phyloP scores from a whole-genome alignment of 2,888 invertebrate species.

The Pheosia tremula region DNA sequence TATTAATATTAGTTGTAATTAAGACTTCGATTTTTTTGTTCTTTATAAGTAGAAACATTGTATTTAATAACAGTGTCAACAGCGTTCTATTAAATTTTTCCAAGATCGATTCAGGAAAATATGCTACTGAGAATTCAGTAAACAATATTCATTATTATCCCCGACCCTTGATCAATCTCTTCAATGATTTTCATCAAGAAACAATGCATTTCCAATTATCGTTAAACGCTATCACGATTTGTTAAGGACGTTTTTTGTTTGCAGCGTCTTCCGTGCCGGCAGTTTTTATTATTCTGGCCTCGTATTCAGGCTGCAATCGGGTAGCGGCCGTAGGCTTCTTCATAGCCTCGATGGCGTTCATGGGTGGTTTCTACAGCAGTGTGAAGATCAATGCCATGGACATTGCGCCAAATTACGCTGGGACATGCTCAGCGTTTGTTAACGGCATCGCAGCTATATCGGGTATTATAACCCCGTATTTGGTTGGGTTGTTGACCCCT shows the following conservation, averaged over 20 bases:
- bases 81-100: too few relatives aligned
- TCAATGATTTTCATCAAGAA: slow-evolving; percentile 22
- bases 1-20: too few relatives aligned
- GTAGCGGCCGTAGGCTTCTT: slow-evolving; percentile 79
- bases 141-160: slow-evolving; percentile 12
- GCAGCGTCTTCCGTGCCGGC: slow-evolving; percentile 87
- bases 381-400: slow-evolving; percentile 88
- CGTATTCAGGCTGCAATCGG: slow-evolving; percentile 85
- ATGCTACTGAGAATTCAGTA: not conserved
- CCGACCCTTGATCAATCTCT: not conserved
- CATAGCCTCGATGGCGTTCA: slow-evolving; percentile 86
- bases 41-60: too few relatives aligned
- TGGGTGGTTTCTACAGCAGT: slow-evolving; percentile 89
- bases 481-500: slow-evolving; percentile 84
- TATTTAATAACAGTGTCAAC: too few relatives aligned
- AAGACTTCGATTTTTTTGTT: too few relatives aligned
- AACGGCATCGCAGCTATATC: slow-evolving; percentile 86
- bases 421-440: slow-evolving; percentile 86
- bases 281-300: slow-evolving; percentile 85
- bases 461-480: slow-evolving; percentile 85
- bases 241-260: slow-evolving; percentile 48
- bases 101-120: not conserved
- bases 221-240: slow-evolving; percentile 39
- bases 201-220: slow-evolving; percentile 26
- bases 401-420: slow-evolving; percentile 86